phyloP scores from a whole-genome alignment of 2,888 invertebrate species.

The Phortica magna region DNA sequence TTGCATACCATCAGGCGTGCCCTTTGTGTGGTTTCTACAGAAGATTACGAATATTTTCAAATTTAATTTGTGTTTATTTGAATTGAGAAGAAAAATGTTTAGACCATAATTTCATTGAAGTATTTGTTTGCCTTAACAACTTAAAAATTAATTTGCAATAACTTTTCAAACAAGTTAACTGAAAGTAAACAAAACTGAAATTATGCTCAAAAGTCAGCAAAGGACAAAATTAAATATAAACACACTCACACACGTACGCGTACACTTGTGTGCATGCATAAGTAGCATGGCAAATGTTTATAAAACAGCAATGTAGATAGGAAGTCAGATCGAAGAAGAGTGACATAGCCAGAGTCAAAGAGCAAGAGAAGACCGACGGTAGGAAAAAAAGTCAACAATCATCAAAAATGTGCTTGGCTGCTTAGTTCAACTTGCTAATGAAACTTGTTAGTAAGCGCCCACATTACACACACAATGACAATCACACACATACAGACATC shows the following conservation, averaged over 20 bases:
- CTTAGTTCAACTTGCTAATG: constrained; percentile 12
- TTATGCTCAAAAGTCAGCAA: constrained; percentile 23
- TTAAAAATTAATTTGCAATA: constrained; percentile 20
- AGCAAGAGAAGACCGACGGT: neutral
- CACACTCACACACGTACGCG: neutral
- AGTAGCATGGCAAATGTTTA: constrained; percentile 10
- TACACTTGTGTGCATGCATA: constrained; percentile 12
- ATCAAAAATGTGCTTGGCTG: constrained; percentile 25
- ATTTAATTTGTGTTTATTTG: neutral
- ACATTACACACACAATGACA: neutral
- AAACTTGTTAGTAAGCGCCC: constrained; percentile 5
- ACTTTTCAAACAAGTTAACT: constrained; percentile 18
- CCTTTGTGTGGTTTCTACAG: neutral
- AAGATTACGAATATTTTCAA: neutral
- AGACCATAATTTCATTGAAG: neutral
- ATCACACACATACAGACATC: neutral
- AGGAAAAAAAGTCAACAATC: constrained; percentile 22
- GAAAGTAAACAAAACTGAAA: constrained; percentile 16
- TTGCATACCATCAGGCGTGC: constrained; percentile 24
- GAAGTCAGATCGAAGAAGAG: constrained; percentile 1
- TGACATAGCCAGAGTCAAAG: neutral
- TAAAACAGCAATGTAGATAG: neutral
- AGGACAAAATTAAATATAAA: constrained; percentile 23
- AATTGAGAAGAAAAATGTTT: neutral
- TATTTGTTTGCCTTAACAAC: neutral